Base-by-base conservation (phyloP, 2,113 vertebrate species). In the Mustelus asterias region DNA sequence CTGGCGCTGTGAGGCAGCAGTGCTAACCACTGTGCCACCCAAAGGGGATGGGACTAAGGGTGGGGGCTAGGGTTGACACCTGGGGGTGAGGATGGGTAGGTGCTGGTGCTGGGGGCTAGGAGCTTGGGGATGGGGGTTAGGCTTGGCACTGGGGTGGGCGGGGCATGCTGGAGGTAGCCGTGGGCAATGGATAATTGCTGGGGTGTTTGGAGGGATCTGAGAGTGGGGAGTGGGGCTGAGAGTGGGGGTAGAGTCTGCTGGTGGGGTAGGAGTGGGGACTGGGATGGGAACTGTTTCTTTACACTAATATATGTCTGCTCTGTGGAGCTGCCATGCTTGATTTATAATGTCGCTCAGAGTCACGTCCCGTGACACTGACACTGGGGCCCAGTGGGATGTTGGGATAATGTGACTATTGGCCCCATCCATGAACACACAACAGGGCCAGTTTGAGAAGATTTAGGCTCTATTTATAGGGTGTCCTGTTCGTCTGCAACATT, bases 281-380 rank as follows among this genome's bases (percentile, higher is more conserved):
- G 83, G 5, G 37, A 1, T 24, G 5, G 83, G 41, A 0, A 1
- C 8, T 41, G 41, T 11, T 88, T 20, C 10, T 65, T 93, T 67
- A 3, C 26, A 90, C 88, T 54, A 26, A 16, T 29, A 60, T 29
- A 33, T 60, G 88, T 14, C 24, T 90, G 88, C 88, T 60, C 1
- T n/a, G 88, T 90, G 88, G 1, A 90, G 88, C 88, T 90, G 88
- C 54, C 88, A 90, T 13, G 33, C 20, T 54, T 90, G 88, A 90
- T 90, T 60, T 33, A 90, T 90, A 2, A 90, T 33, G 54, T 60
- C 11, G 13, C 88, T 60, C 54, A 6, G 63, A 65, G 18, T 37
- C 16, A 1, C 18, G 58, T 37, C 60, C 67, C 8, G 60, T 37
- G 60, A 7, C 63, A n/a, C 60, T 33, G 63, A 65, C 29, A 93